Percentiles rank a stretch among this genome's conserved stretches.
Conservation (phyloP, 2,113 vertebrate species). For the Sylvietta virens region DNA sequence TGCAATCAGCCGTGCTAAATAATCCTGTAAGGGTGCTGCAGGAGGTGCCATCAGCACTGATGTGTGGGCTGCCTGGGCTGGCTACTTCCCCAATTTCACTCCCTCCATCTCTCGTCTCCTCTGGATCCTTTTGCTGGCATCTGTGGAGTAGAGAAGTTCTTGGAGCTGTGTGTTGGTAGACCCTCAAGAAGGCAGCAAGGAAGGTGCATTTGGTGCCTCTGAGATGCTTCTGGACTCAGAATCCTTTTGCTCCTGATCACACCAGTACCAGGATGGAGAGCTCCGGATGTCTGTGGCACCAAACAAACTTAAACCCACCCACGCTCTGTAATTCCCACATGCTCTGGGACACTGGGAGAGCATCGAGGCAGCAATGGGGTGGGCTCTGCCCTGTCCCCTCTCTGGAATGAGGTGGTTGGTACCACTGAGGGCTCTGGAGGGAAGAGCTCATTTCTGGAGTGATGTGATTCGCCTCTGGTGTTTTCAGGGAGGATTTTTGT, state of each 20-base stretch:
- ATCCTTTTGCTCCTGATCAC: neutral
- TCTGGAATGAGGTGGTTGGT: neutral
- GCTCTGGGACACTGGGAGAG: neutral
- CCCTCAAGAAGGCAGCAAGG: neutral
- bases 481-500: constrained; percentile 29
- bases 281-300: neutral
- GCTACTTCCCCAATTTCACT: neutral
- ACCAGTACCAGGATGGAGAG: neutral
- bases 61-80: neutral
- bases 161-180: neutral
- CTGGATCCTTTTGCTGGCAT: neutral
- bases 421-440: neutral
- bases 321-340: fast-evolving
- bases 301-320: fast-evolving
- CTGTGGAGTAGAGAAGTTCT: neutral
- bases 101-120: neutral
- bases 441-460: neutral
- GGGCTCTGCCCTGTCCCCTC: neutral
- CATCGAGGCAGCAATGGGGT: neutral
- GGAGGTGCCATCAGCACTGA: neutral
- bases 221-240: neutral
- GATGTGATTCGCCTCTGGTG: neutral
- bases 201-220: neutral
- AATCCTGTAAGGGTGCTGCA: neutral
- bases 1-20: neutral